Base-by-base conservation (phyloP, 2,797 vertebrate species). In the Octomys mimax region DNA sequence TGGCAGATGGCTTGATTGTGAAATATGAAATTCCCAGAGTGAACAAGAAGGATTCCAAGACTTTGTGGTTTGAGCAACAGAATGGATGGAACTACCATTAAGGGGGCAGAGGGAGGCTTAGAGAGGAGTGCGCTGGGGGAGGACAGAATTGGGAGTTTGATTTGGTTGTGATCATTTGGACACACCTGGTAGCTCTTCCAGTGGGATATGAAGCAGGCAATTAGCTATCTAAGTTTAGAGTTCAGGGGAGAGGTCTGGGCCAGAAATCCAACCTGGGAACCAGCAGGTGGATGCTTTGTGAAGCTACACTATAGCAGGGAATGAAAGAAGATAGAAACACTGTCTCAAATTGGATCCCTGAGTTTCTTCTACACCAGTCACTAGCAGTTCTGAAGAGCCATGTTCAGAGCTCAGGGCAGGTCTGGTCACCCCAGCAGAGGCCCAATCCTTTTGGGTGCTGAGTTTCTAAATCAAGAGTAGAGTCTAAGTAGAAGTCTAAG, bases 401-500 rank as follows among this genome's bases (percentile, higher is more conserved):
- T 1, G 49, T 11, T 70, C 28, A 78, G 83, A 39, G 1, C 5
- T 71, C 49, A 61, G 68, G 84, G 42, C 1, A 59, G 86, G 31
- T 18, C 59, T 33, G 66, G 33, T 87, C 19, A 57, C n/a, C 28
- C n/a, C 24, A 68, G 59, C n/a, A 79, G 36, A 28, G 68, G 22
- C 33, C 84, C 28, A 6, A 71, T 94, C n/a, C n/a, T 93, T 91
- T 52, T 3, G 26, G 31, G 49, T 57, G 26, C 28, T 91, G 62
- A 71, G 42, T 92, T 97, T 81, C 85, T 78, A 57, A 89, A 46
- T 75, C 52, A 59, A 64, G 64, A 95, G 68, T 21, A 87, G 59
- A 9, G 14, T 92, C 2, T 33, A 70, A 59, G 19, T 42, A 13
- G 2, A n/a, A 86, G 19, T 92, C 6, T 36, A 61, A 57, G 77